A percentile compares a stretch with the other conserved stretches of the same genome.
These are phyloP conservation scores for Porites lutea DNA, from an alignment of 64 coral and sea anemone species.

Conservation along the genomic window DNA sequence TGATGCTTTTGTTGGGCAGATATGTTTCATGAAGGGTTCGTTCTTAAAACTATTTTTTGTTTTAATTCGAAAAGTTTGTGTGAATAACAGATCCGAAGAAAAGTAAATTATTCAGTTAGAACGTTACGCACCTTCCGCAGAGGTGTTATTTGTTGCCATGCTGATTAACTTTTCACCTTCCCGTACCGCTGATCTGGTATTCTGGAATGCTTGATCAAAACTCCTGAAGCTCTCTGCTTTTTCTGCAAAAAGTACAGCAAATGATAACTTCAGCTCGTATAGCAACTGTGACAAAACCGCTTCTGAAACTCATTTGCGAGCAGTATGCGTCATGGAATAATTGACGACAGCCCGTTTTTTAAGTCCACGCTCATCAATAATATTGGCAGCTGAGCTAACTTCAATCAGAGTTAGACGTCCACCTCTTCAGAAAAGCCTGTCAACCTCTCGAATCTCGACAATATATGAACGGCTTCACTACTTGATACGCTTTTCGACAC, in stretches of 20 bases:
- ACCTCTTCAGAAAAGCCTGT: background rate
- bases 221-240: background rate
- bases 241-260: background rate
- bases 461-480: background rate
- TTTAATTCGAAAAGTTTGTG: background rate
- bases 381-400: constrained; percentile 19
- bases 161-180: background rate
- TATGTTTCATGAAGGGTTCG: no score
- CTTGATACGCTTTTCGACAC: background rate
- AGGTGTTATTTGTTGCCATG: constrained; percentile 19
- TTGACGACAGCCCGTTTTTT: background rate
- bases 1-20: no score
- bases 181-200: background rate
- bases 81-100: no score
- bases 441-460: background rate
- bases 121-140: constrained; percentile 9
- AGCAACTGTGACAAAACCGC: background rate
- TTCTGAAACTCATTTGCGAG: background rate
- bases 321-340: background rate
- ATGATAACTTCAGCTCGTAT: background rate
- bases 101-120: background rate
- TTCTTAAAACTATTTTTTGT: background rate
- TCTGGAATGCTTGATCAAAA: background rate
- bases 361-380: constrained; percentile 19
- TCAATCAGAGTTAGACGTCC: background rate